Base-by-base conservation (phyloP, 1,140 invertebrate genomes). In the Drosophila teissieri region DNA sequence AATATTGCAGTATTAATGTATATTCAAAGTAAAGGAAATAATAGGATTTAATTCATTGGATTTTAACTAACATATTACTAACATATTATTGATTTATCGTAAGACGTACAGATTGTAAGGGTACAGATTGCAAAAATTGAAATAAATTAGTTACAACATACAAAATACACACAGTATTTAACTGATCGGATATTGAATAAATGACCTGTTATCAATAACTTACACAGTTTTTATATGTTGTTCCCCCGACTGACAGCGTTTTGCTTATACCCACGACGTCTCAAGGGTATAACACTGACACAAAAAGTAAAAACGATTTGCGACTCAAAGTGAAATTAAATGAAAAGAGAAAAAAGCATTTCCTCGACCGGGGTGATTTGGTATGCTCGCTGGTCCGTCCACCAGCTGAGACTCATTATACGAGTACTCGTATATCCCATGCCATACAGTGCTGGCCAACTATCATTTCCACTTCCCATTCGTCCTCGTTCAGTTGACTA, bases 241-340 rank as follows among this genome's bases (percentile, higher is more conserved):
- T 6, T 5, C 14, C 31, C 4, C 10, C 31, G 11, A 52, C 12
- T 19, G 15, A 36, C 15, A 4, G 52, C 15, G 3, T 1, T 54
- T 54, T 8, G 11, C 19, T 14, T 5, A 24, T 54, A 39, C 52
- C n/a, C 39, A 10, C 15, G 0, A 11, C 11, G 10, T 22, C 46
- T 40, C 34, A 19, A 73, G 54, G 11, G 67, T 61, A 61, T 40
- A 22, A 6, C 14, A 39, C 17, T 39, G 31, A 58, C n/a, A 31
- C n/a, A 51, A 51, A 72, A 72, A 39, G 40, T 31, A 27, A 57
- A 57, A 72, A 60, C 67, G 67, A 73, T 73, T 73, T 73, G 54
- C 54, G 69, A 73, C 67, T 61, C 67, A 55, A 69, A 72, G 39
- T 72, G 74, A 78, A 78, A 78, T 78, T 72, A 78, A 64, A 77